Evolutionary conservation across 2,797 vertebrate genomes (phyloP).

Genomic region (Phoxinus dragarum): DNA sequence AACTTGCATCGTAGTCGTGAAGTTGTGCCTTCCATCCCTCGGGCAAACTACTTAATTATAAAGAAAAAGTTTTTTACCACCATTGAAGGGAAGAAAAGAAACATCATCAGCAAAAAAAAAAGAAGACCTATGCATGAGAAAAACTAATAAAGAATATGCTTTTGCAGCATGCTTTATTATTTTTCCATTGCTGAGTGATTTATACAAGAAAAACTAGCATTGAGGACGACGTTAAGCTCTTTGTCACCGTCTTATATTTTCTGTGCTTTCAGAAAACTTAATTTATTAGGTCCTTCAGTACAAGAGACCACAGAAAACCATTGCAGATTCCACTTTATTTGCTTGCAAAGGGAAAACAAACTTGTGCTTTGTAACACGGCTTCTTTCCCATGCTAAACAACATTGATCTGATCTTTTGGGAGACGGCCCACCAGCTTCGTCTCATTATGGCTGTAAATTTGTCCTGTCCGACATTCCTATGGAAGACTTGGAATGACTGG

Average conservation of each 20-base stretch:
- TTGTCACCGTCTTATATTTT: conserved; percentile 1
- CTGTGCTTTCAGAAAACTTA: neutral
- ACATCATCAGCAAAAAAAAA: conserved; percentile 27
- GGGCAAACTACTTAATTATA: conserved; percentile 37
- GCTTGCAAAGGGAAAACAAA: conserved; percentile 42
- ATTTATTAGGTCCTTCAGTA: neutral
- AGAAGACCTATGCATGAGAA: conserved; percentile 37
- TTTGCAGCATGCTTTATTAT: conserved; percentile 51
- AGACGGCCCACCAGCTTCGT: conserved; percentile 48
- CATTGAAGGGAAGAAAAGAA: conserved; percentile 40
- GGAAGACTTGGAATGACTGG: conserved; percentile 14
- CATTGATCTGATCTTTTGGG: conserved; percentile 41
- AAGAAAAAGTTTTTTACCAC: conserved; percentile 6
- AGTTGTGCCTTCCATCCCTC: conserved; percentile 1
- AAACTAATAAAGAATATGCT: conserved; percentile 53
- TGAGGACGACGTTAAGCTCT: conserved; percentile 14
- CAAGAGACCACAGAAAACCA: conserved; percentile 23
- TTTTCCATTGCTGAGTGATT: conserved; percentile 59
- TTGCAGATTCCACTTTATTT: conserved; percentile 12
- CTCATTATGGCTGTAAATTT: conserved; percentile 41
- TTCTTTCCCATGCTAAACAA: conserved; percentile 42
- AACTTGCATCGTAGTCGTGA: conserved; percentile 5
- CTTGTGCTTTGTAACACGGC: neutral
- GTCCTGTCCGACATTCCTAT: conserved; percentile 19
- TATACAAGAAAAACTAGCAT: conserved; percentile 15